Evolutionary conservation across 2,797 vertebrate species (phyloP).

Genomic region (Sebastes kiyomatsui): DNA sequence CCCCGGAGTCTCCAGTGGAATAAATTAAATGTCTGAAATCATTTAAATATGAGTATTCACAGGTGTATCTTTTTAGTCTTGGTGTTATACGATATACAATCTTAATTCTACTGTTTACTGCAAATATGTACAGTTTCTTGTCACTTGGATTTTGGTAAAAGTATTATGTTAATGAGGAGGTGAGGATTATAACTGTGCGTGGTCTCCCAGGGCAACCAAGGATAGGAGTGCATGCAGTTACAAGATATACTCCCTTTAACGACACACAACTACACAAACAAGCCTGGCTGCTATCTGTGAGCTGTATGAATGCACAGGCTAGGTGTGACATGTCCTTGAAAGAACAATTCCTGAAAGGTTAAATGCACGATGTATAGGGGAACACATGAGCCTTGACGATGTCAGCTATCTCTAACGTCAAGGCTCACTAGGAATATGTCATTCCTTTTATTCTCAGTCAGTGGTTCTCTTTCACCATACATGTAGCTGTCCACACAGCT

Average conservation of each 20-base stretch:
- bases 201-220: slow-evolving; percentile 3
- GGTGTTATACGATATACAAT: neutral
- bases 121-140: neutral
- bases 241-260: neutral
- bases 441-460: neutral
- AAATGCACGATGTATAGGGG: neutral
- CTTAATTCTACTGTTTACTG: neutral
- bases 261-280: slow-evolving; percentile 2
- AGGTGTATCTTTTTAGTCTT: neutral
- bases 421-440: neutral
- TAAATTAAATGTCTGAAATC: neutral
- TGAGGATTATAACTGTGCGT: neutral
- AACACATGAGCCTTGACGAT: neutral
- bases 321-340: neutral
- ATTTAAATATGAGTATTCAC: neutral
- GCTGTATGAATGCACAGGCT: neutral
- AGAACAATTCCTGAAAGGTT: slow-evolving; percentile 7
- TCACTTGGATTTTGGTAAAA: neutral
- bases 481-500: neutral
- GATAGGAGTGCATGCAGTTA: neutral
- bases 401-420: neutral
- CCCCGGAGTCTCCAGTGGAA: neutral
- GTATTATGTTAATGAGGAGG: neutral
- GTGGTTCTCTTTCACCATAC: neutral
- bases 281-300: slow-evolving; percentile 7